These are phyloP conservation scores for Brassicogethes aeneus DNA, from an alignment of 2,888 invertebrate genomes.

Conservation along the genomic window DNA sequence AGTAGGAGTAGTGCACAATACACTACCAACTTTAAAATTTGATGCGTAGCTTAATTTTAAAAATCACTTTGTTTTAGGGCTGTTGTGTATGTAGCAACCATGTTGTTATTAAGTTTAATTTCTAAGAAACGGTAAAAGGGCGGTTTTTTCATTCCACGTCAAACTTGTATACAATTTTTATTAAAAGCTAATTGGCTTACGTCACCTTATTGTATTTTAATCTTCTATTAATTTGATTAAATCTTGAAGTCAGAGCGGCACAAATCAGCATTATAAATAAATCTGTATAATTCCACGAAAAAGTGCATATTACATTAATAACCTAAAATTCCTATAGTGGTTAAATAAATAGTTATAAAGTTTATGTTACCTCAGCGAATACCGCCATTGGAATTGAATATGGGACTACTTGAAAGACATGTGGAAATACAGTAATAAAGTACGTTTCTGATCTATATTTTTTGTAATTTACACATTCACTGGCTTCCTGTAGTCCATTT, in stretches of 20 bases:
- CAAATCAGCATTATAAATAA: slow-evolving; percentile 65
- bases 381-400: slow-evolving; percentile 45
- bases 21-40: too few species aligned
- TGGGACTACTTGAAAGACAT: slow-evolving; percentile 44
- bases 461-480: slow-evolving; percentile 19
- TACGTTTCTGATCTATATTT: slow-evolving; percentile 22
- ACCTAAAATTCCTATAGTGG: slow-evolving; percentile 18
- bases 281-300: slow-evolving; percentile 67
- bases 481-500: slow-evolving; percentile 22
- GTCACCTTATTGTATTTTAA: slow-evolving; percentile 23
- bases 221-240: slow-evolving; percentile 42
- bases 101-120: too few species aligned
- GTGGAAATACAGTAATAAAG: slow-evolving; percentile 38
- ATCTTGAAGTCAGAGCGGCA: slow-evolving; percentile 56
- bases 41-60: too few species aligned
- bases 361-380: slow-evolving; percentile 30
- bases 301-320: slow-evolving; percentile 53
- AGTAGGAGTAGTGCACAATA: too few species aligned
- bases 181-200: too few species aligned
- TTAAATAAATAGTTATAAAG: background rate
- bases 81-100: too few species aligned
- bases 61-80: too few species aligned
- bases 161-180: too few species aligned
- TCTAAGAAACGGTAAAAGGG: too few species aligned
- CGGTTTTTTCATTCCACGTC: too few species aligned